Evolutionary conservation across 1,140 invertebrate species (phyloP).

Genomic region (Capitella teleta): DNA sequence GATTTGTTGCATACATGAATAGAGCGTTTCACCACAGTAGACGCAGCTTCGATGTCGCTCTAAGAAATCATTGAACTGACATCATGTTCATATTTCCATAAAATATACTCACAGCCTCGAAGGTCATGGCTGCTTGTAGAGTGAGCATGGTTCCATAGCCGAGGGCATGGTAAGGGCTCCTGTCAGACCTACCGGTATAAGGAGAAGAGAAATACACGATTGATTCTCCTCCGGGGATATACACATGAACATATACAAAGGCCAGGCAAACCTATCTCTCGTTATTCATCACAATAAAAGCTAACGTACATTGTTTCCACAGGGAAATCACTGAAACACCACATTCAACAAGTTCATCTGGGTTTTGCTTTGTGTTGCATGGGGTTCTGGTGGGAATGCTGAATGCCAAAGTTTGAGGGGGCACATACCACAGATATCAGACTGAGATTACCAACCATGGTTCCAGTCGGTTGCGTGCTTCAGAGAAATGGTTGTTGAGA

Average conservation of each 20-base stretch:
- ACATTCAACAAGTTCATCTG: too few species aligned
- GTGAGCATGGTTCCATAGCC: constrained; percentile 79
- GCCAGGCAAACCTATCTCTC: too few species aligned
- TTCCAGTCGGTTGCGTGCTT: constrained; percentile 61
- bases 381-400: too few species aligned
- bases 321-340: too few species aligned
- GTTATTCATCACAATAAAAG: too few species aligned
- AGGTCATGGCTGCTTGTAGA: constrained; percentile 83
- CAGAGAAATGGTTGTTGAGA: constrained; percentile 77
- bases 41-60: constrained; percentile 35
- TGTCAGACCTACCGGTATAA: constrained; percentile 52
- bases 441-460: constrained; percentile 55
- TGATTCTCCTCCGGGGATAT: not conserved
- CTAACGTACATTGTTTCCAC: too few species aligned
- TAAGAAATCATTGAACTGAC: constrained; percentile 11
- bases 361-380: too few species aligned
- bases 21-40: constrained; percentile 31
- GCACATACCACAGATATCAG: too few species aligned
- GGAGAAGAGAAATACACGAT: not conserved
- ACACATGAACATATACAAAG: not conserved
- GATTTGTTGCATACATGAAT: constrained; percentile 27
- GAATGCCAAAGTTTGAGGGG: too few species aligned
- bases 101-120: constrained; percentile 59
- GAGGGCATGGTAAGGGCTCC: constrained; percentile 85
- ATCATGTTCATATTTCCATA: not conserved